These are phyloP conservation scores for Zoroaster sp. DNA, from an alignment of 53 echinoderm and acorn worm genomes.

Conservation along the genomic window DNA sequence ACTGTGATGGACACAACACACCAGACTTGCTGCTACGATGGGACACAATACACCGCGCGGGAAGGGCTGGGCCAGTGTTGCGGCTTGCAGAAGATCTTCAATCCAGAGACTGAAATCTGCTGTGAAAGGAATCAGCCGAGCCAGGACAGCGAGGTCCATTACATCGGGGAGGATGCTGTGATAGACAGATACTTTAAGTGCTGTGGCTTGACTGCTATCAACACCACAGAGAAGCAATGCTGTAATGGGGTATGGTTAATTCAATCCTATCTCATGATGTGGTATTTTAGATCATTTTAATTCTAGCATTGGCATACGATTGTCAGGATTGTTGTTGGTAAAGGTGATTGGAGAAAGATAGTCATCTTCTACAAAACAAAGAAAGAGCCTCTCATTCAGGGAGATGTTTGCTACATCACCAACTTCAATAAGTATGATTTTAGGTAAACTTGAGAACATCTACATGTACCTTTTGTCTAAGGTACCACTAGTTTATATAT, in stretches of 20 bases:
- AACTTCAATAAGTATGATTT: no score
- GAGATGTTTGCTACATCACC: no score
- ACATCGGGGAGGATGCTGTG: constrained; percentile 14
- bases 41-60: background rate
- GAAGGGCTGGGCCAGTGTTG: constrained; percentile 42
- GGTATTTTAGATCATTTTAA: no score
- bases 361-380: no score
- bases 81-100: constrained; percentile 45
- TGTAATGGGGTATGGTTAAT: constrained; percentile 32
- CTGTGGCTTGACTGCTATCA: constrained; percentile 47
- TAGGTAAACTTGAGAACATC: no score
- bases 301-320: no score
- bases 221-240: constrained; percentile 60
- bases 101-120: constrained; percentile 58
- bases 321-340: no score
- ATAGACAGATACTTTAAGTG: constrained; percentile 23
- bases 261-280: no score
- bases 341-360: no score
- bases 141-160: background rate
- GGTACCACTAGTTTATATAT: no score
- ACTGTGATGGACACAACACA: constrained; percentile 21
- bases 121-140: background rate
- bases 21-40: constrained; percentile 62
- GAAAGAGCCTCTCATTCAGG: no score
- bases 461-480: no score